Evolutionary conservation across 1,140 invertebrate genomes (phyloP).

Genomic region (Ephestia elutella): DNA sequence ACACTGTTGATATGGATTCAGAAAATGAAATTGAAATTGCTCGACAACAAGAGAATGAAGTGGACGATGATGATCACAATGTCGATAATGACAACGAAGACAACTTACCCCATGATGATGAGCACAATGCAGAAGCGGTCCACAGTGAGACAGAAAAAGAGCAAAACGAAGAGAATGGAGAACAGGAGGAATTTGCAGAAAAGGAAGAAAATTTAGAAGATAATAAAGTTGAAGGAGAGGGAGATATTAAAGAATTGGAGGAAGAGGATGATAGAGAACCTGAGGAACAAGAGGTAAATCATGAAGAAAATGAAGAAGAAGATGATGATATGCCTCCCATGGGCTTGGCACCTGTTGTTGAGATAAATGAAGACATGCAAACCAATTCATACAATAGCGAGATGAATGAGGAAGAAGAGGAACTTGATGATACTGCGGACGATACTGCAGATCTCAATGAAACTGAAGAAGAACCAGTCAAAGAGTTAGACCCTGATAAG

Average conservation of each 20-base stretch:
- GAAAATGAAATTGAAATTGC: constrained; percentile 68
- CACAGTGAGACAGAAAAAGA: constrained; percentile 38
- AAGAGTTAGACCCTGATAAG: constrained; percentile 60
- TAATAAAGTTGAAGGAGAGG: constrained; percentile 21
- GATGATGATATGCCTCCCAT: constrained; percentile 57
- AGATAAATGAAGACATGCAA: constrained; percentile 66
- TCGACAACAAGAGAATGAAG: constrained; percentile 37
- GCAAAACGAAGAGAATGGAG: constrained; percentile 43
- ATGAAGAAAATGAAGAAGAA: constrained; percentile 25
- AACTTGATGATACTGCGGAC: constrained; percentile 50
- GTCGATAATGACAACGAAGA: constrained; percentile 30
- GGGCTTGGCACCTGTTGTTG: constrained; percentile 63
- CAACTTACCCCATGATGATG: constrained; percentile 29
- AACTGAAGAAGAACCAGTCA: constrained; percentile 32
- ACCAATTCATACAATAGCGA: constrained; percentile 54
- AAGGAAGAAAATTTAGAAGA: constrained; percentile 32
- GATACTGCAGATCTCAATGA: constrained; percentile 55
- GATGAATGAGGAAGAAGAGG: constrained; percentile 49
- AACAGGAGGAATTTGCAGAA: constrained; percentile 34
- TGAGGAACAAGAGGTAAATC: constrained; percentile 21
- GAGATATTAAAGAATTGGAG: constrained; percentile 24
- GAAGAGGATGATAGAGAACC: constrained; percentile 34
- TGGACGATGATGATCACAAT: constrained; percentile 22
- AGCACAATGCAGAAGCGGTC: constrained; percentile 27
- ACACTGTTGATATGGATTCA: constrained; percentile 65